Evolutionary conservation across 2,888 invertebrate species (phyloP).

Genomic region (Schrankia costaestrigalis): DNA sequence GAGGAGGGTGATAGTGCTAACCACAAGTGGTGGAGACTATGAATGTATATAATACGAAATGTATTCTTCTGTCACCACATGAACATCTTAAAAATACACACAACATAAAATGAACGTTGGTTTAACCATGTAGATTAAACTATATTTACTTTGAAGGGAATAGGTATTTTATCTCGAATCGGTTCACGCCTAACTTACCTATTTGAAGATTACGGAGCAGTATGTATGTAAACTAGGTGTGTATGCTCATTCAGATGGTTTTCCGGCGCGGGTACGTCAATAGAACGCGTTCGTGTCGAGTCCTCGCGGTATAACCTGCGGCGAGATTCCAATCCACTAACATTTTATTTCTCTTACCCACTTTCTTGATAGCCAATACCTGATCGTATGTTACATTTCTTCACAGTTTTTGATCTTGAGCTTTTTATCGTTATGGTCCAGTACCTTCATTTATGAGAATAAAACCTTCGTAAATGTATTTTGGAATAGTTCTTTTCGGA

Average conservation of each 20-base stretch:
- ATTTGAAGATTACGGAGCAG: constrained; percentile 49
- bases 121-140: constrained; percentile 45
- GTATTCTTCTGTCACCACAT: too few species aligned
- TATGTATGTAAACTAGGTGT: constrained; percentile 50
- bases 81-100: too few species aligned
- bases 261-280: constrained; percentile 38
- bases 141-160: constrained; percentile 38
- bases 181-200: constrained; percentile 52
- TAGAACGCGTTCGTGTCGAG: constrained; percentile 31
- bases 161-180: constrained; percentile 48
- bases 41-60: too few species aligned
- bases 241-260: constrained; percentile 43
- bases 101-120: constrained; percentile 28
- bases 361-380: constrained; percentile 32
- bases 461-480: constrained; percentile 8
- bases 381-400: constrained; percentile 24
- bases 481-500: too few species aligned
- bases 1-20: too few species aligned
- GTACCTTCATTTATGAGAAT: constrained; percentile 9
- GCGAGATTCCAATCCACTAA: constrained; percentile 31
- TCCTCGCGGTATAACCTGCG: constrained; percentile 28
- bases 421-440: constrained; percentile 15
- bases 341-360: constrained; percentile 38
- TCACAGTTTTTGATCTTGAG: constrained; percentile 18
- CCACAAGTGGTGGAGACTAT: too few species aligned